These are phyloP conservation scores for Habropoda laboriosa DNA, from an alignment of 1,140 invertebrate species.

Conservation along the genomic window DNA sequence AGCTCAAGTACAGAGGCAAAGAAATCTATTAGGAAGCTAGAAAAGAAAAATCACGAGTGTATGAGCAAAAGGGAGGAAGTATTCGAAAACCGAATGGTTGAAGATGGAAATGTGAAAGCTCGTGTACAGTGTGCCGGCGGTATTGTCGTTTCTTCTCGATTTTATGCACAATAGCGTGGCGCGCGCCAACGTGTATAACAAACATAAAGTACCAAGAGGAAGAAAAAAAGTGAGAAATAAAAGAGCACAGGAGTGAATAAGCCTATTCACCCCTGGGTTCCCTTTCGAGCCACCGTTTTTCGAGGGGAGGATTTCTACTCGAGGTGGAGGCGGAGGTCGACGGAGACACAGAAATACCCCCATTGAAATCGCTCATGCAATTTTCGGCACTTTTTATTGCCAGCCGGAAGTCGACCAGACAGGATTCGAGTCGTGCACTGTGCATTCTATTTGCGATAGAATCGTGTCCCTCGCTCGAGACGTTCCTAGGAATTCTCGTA, in stretches of 20 bases:
- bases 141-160: constrained; percentile 56
- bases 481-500: not conserved
- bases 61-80: not conserved
- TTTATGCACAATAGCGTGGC: constrained; percentile 60
- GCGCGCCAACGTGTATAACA: constrained; percentile 65
- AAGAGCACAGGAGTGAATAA: constrained; percentile 63
- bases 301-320: constrained; percentile 44
- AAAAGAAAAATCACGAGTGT: not conserved
- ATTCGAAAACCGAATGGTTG: constrained; percentile 8
- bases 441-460: constrained; percentile 30
- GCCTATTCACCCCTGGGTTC: constrained; percentile 59
- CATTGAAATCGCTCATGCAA: constrained; percentile 59
- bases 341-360: constrained; percentile 43
- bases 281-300: not conserved
- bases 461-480: constrained; percentile 57
- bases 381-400: constrained; percentile 70
- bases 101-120: constrained; percentile 40
- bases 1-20: not conserved
- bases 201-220: constrained; percentile 44
- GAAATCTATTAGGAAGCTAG: not conserved
- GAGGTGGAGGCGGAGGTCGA: constrained; percentile 37
- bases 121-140: constrained; percentile 50
- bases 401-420: constrained; percentile 76
- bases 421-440: constrained; percentile 60
- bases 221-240: constrained; percentile 54